Percentiles rank a stretch among this genome's conserved stretches.
Evolutionary conservation across 2,888 invertebrate species (phyloP).

Genomic region (Cephalotes varians): DNA sequence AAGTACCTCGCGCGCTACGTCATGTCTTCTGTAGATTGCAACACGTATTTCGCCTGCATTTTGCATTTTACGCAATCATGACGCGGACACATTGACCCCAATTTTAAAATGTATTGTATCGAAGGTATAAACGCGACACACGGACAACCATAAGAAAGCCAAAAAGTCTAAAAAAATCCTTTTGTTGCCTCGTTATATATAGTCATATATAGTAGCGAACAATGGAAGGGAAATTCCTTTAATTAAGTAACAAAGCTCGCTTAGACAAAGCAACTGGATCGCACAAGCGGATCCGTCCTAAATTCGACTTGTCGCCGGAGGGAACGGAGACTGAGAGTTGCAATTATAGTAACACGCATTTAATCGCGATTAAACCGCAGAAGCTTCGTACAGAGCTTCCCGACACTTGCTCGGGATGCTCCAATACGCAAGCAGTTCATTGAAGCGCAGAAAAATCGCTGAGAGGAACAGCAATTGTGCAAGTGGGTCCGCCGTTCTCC

Average conservation of each 20-base stretch:
- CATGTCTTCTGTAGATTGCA: slow-evolving; percentile 7
- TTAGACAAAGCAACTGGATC: neutral
- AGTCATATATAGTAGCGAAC: neutral
- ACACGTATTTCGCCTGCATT: neutral
- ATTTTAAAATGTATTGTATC: slow-evolving; percentile 16
- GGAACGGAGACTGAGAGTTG: neutral
- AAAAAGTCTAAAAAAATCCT: neutral
- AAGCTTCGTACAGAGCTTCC: neutral
- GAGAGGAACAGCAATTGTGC: slow-evolving; percentile 32
- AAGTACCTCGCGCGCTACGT: neutral
- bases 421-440: neutral
- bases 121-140: neutral
- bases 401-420: neutral
- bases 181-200: neutral
- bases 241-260: neutral
- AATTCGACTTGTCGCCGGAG: slow-evolving; percentile 8
- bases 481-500: slow-evolving; percentile 14
- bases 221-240: neutral
- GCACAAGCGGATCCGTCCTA: neutral
- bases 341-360: neutral
- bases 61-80: slow-evolving; percentile 11
- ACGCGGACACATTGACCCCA: slow-evolving; percentile 38
- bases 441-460: neutral
- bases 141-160: neutral
- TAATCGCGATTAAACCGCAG: neutral